Conservation (phyloP, 2,113 vertebrate species). For the Bubo bubo region DNA sequence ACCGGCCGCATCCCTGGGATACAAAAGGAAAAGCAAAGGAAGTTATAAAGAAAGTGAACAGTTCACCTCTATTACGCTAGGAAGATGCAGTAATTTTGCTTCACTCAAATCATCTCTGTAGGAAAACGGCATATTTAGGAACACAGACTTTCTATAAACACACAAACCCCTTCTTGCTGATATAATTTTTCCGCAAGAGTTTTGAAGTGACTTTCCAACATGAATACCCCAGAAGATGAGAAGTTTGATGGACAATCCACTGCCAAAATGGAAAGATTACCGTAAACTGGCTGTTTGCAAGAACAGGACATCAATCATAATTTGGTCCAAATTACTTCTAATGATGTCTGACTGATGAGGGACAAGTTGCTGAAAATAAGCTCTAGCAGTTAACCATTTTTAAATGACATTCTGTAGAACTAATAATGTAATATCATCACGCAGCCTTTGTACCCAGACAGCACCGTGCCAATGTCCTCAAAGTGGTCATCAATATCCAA, state of each 20-base stretch:
- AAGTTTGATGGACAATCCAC: neutral
- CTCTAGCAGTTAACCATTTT: neutral
- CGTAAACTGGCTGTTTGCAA: neutral
- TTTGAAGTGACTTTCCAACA: neutral
- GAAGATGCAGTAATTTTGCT: neutral
- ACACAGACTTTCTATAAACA: neutral
- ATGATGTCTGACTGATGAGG: neutral
- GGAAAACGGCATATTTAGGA: neutral
- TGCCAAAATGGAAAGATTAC: neutral
- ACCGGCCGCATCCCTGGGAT: slow-evolving; percentile 76
- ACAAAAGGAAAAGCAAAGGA: neutral
- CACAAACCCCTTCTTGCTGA: neutral
- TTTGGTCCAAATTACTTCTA: neutral
- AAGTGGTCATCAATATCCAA: neutral
- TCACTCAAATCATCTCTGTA: neutral
- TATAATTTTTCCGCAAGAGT: neutral
- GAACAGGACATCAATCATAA: neutral
- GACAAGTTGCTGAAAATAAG: neutral
- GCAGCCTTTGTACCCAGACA: neutral
- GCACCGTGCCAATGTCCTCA: neutral
- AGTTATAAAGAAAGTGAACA: neutral
- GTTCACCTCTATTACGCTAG: neutral
- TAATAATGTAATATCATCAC: neutral
- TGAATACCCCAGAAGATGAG: neutral
- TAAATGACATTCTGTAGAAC: neutral